Evolutionary conservation across 2,888 invertebrate genomes (phyloP), one percentile per base, ranked within the genome.

Genomic region (Cheilosia soror): DNA sequence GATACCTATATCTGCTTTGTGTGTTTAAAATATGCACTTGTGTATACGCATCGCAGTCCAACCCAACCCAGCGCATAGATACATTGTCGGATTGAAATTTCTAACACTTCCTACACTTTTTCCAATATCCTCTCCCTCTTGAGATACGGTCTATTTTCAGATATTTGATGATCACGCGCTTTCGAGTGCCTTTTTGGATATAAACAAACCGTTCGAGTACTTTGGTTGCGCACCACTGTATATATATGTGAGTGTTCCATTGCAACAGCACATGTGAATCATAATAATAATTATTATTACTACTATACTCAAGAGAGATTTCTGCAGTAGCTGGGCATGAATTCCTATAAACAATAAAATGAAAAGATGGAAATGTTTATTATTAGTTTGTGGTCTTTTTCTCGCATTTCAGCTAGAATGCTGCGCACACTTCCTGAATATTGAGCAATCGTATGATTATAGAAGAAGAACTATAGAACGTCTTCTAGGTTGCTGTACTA

Each of bases 321-420:
- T 78, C 55, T 80, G 66, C 76, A 68, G 42, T 66, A 58, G 75
- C 78, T 62, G 40, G 75, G 75, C 60, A 47, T 42, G 58, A 76
- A 72, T 77, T 76, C 71, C 76, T 77, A 72, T 77, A 85, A 85
- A 85, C 85, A 85, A 85, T 85, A 81, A 81, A 81, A 81, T 62
- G 65, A 85, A 81, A 81, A 76, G 81, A 77, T 72, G 63, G 72
- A 72, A 75, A 76, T 76, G 80, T 85, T 80, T 85, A 85, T 85
- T 85, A 80, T 85, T 85, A 85, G 84, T 71, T 55, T 77, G 77
- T 72, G 60, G 69, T 68, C 33, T 40, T 75, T 80, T 63, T 76
- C 51, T 81, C 62, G 55, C 42, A 69, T 69, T 69, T 42, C 62
- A 69, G 62, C 72, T 66, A 72, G 82, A 72, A 55, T 66, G 73